Percentiles rank a stretch among this genome's conserved stretches.
These are phyloP conservation scores for Cryptoleucopteryx plumbea DNA, from an alignment of 2,113 vertebrate genomes.

Conservation along the genomic window DNA sequence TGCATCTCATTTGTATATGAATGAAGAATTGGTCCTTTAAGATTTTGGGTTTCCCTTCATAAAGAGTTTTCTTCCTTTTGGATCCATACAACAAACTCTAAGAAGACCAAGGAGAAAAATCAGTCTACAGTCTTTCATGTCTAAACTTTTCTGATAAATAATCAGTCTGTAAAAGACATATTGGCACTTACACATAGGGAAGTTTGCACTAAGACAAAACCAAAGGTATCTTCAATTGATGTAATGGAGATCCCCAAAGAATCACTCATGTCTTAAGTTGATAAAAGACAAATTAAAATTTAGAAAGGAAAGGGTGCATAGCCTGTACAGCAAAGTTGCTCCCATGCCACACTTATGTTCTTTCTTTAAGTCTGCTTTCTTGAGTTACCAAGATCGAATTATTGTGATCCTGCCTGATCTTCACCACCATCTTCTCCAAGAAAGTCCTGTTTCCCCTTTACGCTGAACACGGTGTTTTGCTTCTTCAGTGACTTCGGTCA, in stretches of 20 bases:
- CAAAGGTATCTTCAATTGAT: neutral
- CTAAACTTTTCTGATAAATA: neutral
- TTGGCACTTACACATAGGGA: fast-evolving
- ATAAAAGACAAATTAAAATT: neutral
- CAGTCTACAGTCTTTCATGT: neutral
- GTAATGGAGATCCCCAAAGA: neutral
- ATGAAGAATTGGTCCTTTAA: neutral
- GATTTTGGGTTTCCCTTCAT: neutral
- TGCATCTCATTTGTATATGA: neutral
- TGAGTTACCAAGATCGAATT: neutral
- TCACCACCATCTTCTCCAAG: neutral
- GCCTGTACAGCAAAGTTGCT: neutral
- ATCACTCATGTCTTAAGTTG: neutral
- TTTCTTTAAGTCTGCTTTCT: neutral
- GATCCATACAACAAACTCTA: neutral
- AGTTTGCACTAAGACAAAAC: neutral
- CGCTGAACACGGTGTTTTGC: neutral
- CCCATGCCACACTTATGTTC: neutral
- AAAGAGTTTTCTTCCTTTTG: neutral
- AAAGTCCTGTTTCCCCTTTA: neutral
- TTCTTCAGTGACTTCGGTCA: neutral
- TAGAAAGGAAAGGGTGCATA: neutral
- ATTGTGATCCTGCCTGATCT: neutral
- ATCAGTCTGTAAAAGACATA: neutral
- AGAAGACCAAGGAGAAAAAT: neutral